A percentile compares a stretch with the other conserved stretches of the same genome.
Conservation (phyloP, 2,888 invertebrate genomes). For the Glaucopsyche alexis region DNA sequence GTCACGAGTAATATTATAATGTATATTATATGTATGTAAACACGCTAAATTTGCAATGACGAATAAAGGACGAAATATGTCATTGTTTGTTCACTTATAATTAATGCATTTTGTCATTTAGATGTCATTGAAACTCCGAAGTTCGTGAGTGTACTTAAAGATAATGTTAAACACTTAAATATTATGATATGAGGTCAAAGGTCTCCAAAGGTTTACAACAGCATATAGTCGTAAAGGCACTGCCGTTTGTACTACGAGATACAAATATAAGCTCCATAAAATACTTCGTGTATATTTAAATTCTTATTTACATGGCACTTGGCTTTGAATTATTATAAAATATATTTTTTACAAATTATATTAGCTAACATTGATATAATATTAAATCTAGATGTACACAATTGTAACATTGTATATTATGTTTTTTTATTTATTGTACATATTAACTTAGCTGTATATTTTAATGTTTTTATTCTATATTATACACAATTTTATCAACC, state of each 20-base stretch:
- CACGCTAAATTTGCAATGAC: too few relatives aligned
- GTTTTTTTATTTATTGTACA: not conserved
- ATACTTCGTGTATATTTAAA: conserved; percentile 42
- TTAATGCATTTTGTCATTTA: too few relatives aligned
- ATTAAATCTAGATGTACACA: conserved; percentile 27
- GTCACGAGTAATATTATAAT: too few relatives aligned
- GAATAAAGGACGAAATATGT: too few relatives aligned
- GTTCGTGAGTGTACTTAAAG: too few relatives aligned
- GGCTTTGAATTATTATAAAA: conserved; percentile 52
- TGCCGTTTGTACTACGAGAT: conserved; percentile 53
- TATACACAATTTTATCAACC: conserved; percentile 47
- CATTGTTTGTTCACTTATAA: too few relatives aligned
- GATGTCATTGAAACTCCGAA: too few relatives aligned
- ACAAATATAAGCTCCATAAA: conserved; percentile 41
- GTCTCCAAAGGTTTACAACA: not conserved
- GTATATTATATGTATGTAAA: too few relatives aligned
- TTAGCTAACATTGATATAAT: conserved; percentile 16
- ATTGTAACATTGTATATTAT: not conserved
- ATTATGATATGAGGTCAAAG: not conserved
- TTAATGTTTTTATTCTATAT: conserved; percentile 41
- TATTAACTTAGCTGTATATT: conserved; percentile 13
- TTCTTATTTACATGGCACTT: conserved; percentile 72
- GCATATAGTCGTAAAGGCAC: conserved; percentile 49
- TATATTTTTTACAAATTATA: conserved; percentile 37
- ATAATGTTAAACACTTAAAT: too few relatives aligned